phyloP scores from a whole-genome alignment of 2,113 vertebrate species.

The Toxotes chatareus region DNA sequence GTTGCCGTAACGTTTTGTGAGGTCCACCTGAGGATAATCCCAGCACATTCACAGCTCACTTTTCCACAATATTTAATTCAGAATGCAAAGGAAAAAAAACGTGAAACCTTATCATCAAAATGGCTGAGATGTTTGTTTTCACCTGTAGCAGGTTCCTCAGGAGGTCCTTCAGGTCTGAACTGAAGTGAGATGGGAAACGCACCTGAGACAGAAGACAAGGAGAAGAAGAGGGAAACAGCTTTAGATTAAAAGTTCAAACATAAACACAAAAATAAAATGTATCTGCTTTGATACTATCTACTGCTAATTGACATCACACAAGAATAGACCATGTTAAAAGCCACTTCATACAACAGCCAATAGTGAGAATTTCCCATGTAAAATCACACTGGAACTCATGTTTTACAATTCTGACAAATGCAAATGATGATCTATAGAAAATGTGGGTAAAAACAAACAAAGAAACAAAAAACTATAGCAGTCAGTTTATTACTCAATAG shows the following conservation, averaged over 20 bases:
- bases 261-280: not conserved
- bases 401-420: not conserved
- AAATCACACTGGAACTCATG: not conserved
- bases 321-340: too few species aligned
- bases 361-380: not conserved
- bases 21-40: conserved; percentile 83
- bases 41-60: conserved; percentile 1
- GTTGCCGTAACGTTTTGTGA: conserved; percentile 94
- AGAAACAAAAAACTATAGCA: too few species aligned
- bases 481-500: too few species aligned
- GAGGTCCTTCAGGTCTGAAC: conserved; percentile 94
- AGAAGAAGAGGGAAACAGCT: conserved; percentile 15
- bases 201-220: conserved; percentile 77
- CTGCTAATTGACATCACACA: too few species aligned
- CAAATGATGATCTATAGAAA: not conserved
- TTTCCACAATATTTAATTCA: not conserved
- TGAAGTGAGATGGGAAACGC: conserved; percentile 94
- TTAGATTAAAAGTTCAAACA: not conserved
- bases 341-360: not conserved
- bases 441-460: not conserved
- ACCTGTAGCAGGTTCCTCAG: conserved; percentile 92
- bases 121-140: not conserved
- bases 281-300: too few species aligned
- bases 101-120: not conserved
- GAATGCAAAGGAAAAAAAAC: not conserved